These are phyloP conservation scores for Phasia obesa DNA, from an alignment of 2,888 invertebrate genomes.

Conservation along the genomic window DNA sequence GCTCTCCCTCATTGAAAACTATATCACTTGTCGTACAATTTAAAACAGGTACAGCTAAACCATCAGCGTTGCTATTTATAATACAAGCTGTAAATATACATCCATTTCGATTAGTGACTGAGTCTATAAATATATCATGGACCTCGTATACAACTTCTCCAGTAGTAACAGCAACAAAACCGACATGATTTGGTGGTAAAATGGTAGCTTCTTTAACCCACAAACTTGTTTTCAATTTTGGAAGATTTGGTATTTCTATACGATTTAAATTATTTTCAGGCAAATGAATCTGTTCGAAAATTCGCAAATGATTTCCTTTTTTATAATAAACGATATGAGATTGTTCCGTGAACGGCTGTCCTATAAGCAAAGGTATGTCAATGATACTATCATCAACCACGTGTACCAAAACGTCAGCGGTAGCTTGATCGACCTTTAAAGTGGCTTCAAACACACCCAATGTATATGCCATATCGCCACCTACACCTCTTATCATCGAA, in stretches of 20 bases:
- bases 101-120: not conserved
- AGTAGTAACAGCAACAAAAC: constrained; percentile 30
- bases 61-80: constrained; percentile 15
- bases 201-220: constrained; percentile 25
- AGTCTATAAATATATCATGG: constrained; percentile 2
- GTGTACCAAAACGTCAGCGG: not conserved
- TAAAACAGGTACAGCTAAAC: constrained; percentile 10
- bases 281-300: constrained; percentile 6
- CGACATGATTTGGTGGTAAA: constrained; percentile 30
- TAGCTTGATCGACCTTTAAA: not conserved
- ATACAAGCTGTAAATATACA: constrained; percentile 30
- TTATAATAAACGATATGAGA: constrained; percentile 3
- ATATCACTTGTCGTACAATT: not conserved
- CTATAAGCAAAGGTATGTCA: not conserved
- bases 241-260: constrained; percentile 12
- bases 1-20: constrained; percentile 18
- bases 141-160: not conserved
- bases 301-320: constrained; percentile 8
- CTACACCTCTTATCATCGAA: not conserved
- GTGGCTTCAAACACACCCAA: not conserved
- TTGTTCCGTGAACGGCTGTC: constrained; percentile 1
- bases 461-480: not conserved
- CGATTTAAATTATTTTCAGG: constrained; percentile 24
- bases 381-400: not conserved
- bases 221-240: not conserved